phyloP scores from a whole-genome alignment of 1,140 invertebrate species.

The Steinernema feltiae region DNA sequence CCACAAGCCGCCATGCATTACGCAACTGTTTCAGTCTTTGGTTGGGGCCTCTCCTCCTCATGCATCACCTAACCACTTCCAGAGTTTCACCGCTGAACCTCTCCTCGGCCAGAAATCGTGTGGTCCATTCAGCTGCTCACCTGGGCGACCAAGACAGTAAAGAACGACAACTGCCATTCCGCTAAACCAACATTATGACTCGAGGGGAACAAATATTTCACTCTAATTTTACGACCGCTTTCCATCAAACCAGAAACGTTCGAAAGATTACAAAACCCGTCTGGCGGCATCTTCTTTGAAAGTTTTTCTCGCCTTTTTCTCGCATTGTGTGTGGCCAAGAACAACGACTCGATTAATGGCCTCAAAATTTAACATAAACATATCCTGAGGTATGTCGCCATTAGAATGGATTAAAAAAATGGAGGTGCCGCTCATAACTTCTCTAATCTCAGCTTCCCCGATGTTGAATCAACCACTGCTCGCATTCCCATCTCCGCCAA shows the following conservation, averaged over 20 bases:
- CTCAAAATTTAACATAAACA: not conserved
- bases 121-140: no score
- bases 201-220: conserved; percentile 3
- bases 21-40: not conserved
- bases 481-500: not conserved
- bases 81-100: not conserved
- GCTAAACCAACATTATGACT: conserved; percentile 15
- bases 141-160: not conserved
- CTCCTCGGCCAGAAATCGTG: not conserved
- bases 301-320: not conserved
- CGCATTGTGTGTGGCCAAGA: not conserved
- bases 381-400: not conserved
- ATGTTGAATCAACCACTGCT: not conserved
- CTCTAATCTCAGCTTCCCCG: not conserved
- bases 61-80: not conserved
- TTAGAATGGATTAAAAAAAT: not conserved
- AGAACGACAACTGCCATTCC: not conserved
- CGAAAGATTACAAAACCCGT: not conserved
- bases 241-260: conserved; percentile 11
- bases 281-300: not conserved
- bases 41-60: not conserved
- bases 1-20: not conserved
- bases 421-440: not conserved
- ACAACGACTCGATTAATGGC: not conserved
- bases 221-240: conserved; percentile 2